A percentile compares a stretch with the other conserved stretches of the same genome.
These are phyloP conservation scores for Lissonota sp. DNA, from an alignment of 2,888 invertebrate species.

Conservation along the genomic window DNA sequence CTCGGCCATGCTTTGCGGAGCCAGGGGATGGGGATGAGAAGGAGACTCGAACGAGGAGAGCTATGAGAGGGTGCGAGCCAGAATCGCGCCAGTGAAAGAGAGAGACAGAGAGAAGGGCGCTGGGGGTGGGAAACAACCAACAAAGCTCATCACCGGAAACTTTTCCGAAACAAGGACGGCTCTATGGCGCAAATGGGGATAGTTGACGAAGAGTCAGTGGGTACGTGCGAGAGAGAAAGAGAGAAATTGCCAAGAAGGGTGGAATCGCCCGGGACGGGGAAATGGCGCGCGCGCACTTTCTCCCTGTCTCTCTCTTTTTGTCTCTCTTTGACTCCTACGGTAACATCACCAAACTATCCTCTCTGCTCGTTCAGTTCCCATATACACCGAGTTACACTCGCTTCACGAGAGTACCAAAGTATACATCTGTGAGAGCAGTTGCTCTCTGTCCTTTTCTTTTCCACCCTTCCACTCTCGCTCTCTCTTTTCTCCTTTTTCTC, in stretches of 20 bases:
- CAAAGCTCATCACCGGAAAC: constrained; percentile 83
- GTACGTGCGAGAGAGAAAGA: constrained; percentile 24
- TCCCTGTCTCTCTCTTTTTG: constrained; percentile 40
- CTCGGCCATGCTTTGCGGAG: constrained; percentile 13
- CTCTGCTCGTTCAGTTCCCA: constrained; percentile 53
- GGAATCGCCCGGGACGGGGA: constrained; percentile 56
- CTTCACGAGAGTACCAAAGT: constrained; percentile 61
- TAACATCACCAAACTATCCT: neutral
- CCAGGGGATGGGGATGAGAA: neutral
- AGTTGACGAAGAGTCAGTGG: constrained; percentile 48
- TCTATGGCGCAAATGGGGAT: constrained; percentile 51
- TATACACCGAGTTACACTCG: constrained; percentile 60
- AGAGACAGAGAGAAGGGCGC: neutral
- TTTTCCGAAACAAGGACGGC: constrained; percentile 81
- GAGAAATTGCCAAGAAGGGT: constrained; percentile 25
- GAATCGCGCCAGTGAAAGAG: constrained; percentile 33
- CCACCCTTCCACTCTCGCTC: constrained; percentile 10
- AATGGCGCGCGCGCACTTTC: constrained; percentile 61
- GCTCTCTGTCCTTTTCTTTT: constrained; percentile 35
- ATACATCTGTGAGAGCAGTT: constrained; percentile 65
- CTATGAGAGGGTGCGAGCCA: constrained; percentile 41
- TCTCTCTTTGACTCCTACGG: constrained; percentile 58
- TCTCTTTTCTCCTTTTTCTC: constrained; percentile 25
- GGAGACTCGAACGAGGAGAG: constrained; percentile 41
- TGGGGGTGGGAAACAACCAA: constrained; percentile 79